Base-by-base conservation (phyloP, 2,797 vertebrate genomes). In the Diplodus puntazzo region DNA sequence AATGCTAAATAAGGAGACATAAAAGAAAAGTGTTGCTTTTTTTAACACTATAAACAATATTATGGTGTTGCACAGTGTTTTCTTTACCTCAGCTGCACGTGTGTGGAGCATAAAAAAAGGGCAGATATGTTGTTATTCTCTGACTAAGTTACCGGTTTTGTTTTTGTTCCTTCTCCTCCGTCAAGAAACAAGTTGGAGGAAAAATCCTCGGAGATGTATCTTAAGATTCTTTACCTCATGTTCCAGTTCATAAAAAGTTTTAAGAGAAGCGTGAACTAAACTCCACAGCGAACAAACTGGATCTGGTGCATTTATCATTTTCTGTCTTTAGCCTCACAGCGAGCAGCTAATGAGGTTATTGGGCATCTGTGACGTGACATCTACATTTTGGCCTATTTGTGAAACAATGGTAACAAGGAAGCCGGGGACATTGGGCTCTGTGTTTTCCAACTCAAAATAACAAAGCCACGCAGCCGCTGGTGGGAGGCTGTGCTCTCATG, bases 321-420 rank as follows among this genome's bases (percentile, higher is more conserved):
- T 79, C n/a, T 8, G 54, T 80, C 77, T 82, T 63, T 54, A 63
- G 81, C 74, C 87, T 92, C 90, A 91, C 92, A 71, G 88, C 77
- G 91, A 86, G 91, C 92, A 88, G 90, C 94, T 95, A 95, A 95
- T 92, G 94, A 93, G 94, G 92, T 94, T 95, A 94, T 93, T 94
- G 94, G 92, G 93, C 90, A 95, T 95, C 92, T 95, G 93, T 94
- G 94, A 96, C 93, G 88, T 95, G 95, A 96, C 95, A 96, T 96
- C 95, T 96, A 96, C 95, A 96, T 96, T 95, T 95, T 82, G 87
- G 84, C 86, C 93, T 85, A 95, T 96, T 96, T 95, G 95, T 95
- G 94, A 96, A 92, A 96, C 95, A 96, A 96, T 93, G 86, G 92
- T 83, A 87, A 96, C 94, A 94, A 95, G 95, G 95, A 95, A 95